A percentile compares a stretch with the other conserved stretches of the same genome.
phyloP scores from a whole-genome alignment of 2,113 vertebrate species.

The Pachyramphus minor region DNA sequence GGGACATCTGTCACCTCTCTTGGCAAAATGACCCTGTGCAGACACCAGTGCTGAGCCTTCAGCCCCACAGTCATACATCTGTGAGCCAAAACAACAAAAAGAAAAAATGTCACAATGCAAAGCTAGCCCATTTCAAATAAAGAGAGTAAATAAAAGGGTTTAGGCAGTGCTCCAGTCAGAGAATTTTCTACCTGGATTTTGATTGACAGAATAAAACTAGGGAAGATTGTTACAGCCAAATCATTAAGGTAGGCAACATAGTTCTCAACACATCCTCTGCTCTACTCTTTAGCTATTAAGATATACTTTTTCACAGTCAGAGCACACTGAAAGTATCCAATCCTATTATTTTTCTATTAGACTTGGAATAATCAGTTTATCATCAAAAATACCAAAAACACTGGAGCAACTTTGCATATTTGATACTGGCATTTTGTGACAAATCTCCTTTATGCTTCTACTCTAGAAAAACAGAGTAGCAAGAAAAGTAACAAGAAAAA shows the following conservation, averaged over 20 bases:
- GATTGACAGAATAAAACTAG: background rate
- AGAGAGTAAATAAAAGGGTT: background rate
- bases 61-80: background rate
- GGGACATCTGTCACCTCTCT: background rate
- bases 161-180: background rate
- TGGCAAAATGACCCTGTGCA: background rate
- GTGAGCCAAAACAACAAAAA: background rate
- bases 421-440: background rate
- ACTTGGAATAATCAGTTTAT: background rate
- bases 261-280: background rate
- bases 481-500: background rate
- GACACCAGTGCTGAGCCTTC: background rate
- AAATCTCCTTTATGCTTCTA: background rate
- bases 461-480: background rate
- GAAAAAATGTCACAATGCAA: background rate
- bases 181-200: background rate
- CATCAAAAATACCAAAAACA: background rate
- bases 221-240: background rate
- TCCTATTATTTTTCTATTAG: background rate
- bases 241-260: background rate
- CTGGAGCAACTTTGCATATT: background rate
- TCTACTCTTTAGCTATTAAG: background rate
- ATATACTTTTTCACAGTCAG: background rate
- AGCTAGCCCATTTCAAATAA: background rate
- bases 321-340: background rate